Conservation (phyloP, 92 coral and sea anemone species). For the Scolanthus callimorphus region DNA sequence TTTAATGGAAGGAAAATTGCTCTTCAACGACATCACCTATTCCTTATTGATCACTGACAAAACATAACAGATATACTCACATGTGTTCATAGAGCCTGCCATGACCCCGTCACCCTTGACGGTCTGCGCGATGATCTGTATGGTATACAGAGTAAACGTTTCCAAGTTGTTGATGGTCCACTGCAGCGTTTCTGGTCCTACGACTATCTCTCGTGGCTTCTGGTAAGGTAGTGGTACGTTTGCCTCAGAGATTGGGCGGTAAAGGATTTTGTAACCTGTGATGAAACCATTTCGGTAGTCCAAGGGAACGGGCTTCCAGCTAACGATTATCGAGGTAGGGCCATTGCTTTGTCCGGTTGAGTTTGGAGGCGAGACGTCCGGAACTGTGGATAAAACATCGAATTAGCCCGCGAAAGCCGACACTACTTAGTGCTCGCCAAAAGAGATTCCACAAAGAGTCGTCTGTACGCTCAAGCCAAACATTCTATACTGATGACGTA, state of each 20-base stretch:
- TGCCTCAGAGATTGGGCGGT: conserved; percentile 19
- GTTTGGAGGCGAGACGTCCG: conserved; percentile 23
- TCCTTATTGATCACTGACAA: too few species aligned
- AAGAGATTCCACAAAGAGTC: too few species aligned
- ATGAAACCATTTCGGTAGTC: conserved; percentile 36
- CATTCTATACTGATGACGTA: too few species aligned
- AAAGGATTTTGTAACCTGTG: conserved; percentile 16
- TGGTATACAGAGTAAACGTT: conserved; percentile 15
- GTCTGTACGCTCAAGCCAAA: too few species aligned
- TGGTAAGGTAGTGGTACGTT: conserved; percentile 8
- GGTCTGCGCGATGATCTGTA: conserved; percentile 19
- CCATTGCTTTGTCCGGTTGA: conserved; percentile 1
- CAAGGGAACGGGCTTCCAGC: conserved; percentile 30
- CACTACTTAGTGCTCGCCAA: too few species aligned
- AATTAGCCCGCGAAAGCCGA: too few species aligned
- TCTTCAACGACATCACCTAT: too few species aligned
- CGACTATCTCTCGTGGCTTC: neutral
- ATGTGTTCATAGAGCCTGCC: conserved; percentile 2
- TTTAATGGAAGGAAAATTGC: too few species aligned
- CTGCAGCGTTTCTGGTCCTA: conserved; percentile 8
- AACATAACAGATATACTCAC: too few species aligned
- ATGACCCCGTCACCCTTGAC: conserved; percentile 24
- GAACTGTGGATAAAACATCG: conserved; percentile 18
- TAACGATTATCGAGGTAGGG: conserved; percentile 18
- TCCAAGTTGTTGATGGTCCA: conserved; percentile 6